These are phyloP conservation scores for Congeria kusceri DNA, from an alignment of 2,888 invertebrate genomes.

Conservation along the genomic window DNA sequence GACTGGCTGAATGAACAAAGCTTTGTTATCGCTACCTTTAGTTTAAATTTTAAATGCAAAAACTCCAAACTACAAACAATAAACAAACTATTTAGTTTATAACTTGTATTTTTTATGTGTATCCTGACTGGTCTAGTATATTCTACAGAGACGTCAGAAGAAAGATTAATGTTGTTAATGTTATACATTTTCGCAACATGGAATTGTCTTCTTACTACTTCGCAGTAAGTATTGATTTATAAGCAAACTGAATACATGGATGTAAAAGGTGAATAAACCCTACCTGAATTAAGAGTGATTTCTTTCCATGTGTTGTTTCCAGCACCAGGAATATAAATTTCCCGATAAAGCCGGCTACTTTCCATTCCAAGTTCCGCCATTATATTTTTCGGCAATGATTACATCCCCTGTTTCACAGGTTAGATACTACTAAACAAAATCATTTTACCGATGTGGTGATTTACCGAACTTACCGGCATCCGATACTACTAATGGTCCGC, in stretches of 20 bases:
- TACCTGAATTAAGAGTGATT: slow-evolving; percentile 78
- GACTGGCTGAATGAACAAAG: too few relatives aligned
- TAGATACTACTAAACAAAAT: too few relatives aligned
- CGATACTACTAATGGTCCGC: too few relatives aligned
- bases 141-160: too few relatives aligned
- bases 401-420: too few relatives aligned
- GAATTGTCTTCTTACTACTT: not conserved
- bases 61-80: not conserved
- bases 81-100: not conserved
- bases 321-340: slow-evolving; percentile 73
- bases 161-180: not conserved
- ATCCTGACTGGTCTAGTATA: not conserved
- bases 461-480: too few relatives aligned
- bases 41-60: too few relatives aligned
- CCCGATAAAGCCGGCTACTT: slow-evolving; percentile 69
- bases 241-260: not conserved
- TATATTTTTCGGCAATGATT: slow-evolving; percentile 23
- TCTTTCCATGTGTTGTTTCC: slow-evolving; percentile 77
- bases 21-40: too few relatives aligned
- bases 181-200: not conserved
- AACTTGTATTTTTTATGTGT: not conserved
- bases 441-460: too few relatives aligned
- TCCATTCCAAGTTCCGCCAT: slow-evolving; percentile 78
- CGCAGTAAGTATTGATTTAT: not conserved
- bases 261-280: not conserved